Evolutionary conservation across 2,113 vertebrate genomes (phyloP), one percentile per base, ranked within the genome.

Genomic region (Amphiprion ocellaris): DNA sequence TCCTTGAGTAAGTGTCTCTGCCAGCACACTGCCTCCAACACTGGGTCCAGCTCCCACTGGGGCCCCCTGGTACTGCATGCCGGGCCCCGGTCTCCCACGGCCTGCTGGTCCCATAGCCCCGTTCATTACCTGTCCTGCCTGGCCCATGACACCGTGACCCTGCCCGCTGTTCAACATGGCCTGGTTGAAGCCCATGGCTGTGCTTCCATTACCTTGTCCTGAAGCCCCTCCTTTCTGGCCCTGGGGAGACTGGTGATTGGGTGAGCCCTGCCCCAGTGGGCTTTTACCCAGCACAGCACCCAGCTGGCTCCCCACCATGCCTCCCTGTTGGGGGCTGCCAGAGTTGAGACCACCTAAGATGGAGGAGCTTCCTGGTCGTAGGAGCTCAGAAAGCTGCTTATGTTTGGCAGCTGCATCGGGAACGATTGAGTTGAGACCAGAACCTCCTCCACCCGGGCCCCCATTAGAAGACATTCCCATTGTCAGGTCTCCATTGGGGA

Each of bases 371-470:
- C 97, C 95, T 41, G 97, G 96, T 66, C 97, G 94, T n/a, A 99
- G 94, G 70, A 99, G 97, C 86, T 99, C 97, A 0, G 98, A 98
- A 73, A 99, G 95, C 77, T 99, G 97, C 90, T 98, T 99, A 93
- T 99, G 98, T 94, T 99, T 99, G 87, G 97, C 96, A 85, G 97
- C 97, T 17, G 97, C 97, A 90, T 99, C 98, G 62, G 96, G 95
- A 85, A 96, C 94, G 44, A 96, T 95, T 87, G 94, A 96, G 79
- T 95, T 95, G 74, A 96, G 92, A 83, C 91, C 85, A 19, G 88
- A 82, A 16, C 85, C 85, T 23, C 86, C 92, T 53, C 90, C 90
- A 30, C 89, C 85, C 49, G 91, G 80, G 28, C 87, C 88, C 1
- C 93, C 91, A 4, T 93, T 94, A 1, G 92, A 92, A 41, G 94